Conservation (phyloP, 1,140 invertebrate species). For the Drosophila chauvacae region DNA sequence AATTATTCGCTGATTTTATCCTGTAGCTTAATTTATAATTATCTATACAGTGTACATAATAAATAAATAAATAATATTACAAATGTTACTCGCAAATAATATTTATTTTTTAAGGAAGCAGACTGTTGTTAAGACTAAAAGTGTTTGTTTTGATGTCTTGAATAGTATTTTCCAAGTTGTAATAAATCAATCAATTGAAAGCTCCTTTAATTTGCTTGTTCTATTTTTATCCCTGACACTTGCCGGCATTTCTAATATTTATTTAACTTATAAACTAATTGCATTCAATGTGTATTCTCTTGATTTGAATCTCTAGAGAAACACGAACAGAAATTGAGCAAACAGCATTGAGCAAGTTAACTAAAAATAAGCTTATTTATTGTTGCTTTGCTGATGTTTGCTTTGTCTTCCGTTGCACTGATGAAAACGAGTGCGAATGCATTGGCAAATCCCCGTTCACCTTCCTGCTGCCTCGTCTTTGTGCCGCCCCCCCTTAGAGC, state of each 20-base stretch:
- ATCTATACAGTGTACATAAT: too few species aligned
- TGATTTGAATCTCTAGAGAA: slow-evolving; percentile 35
- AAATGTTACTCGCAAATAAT: too few species aligned
- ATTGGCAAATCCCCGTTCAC: slow-evolving; percentile 43
- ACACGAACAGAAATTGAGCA: slow-evolving; percentile 33
- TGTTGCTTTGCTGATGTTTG: slow-evolving; percentile 42
- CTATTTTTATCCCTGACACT: background rate
- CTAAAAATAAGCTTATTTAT: slow-evolving; percentile 73
- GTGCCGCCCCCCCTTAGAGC: slow-evolving; percentile 6
- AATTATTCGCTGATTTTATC: too few species aligned
- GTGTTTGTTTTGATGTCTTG: too few species aligned
- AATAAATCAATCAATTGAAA: too few species aligned
- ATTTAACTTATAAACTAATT: slow-evolving; percentile 1
- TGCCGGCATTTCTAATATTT: background rate
- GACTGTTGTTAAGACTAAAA: too few species aligned
- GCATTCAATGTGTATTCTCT: slow-evolving; percentile 6
- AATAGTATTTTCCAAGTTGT: too few species aligned
- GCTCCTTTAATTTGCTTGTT: too few species aligned
- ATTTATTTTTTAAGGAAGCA: too few species aligned
- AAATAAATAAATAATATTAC: too few species aligned
- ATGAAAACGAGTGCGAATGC: slow-evolving; percentile 57
- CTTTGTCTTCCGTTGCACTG: slow-evolving; percentile 72
- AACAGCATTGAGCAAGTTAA: slow-evolving; percentile 46
- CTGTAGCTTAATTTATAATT: too few species aligned
- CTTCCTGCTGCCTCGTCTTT: slow-evolving; percentile 28